Base-by-base conservation (phyloP, 1,140 invertebrate species). In the Argopecten irradians region DNA sequence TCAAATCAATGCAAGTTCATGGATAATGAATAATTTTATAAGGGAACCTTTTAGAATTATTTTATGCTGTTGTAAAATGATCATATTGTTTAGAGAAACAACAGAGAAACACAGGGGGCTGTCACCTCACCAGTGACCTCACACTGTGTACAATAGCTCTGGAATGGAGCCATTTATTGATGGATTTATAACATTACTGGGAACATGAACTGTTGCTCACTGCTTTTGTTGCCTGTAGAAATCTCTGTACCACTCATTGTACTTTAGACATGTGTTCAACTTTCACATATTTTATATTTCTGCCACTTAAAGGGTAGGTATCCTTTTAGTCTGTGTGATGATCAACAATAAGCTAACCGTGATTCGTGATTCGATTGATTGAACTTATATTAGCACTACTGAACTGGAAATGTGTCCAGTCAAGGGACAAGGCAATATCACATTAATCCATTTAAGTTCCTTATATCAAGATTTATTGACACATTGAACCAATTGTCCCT, bases 391-490 rank as follows among this genome's bases (percentile, higher is more conserved):
- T n/a, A 28, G 55, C 55, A 71, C 55, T 71, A 71, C n/a, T 5
- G 3, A 71, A 71, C 55, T 16, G 22, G 8, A 1, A 71, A 71
- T 71, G 55, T 28, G 55, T 71, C 55, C 55, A 71, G n/a, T 16
- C 55, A 8, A 71, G 55, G 55, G 55, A 71, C 55, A 28, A 5
- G 55, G 55, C 28, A 28, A 71, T 71, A 71, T 71, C 16, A n/a
- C 55, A 71, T 28, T 71, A 71, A 71, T 71, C 55, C 55, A 28
- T 71, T 71, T 71, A 71, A 71, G 55, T 71, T 71, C 55, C 55
- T 28, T 28, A 22, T 5, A 71, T 5, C n/a, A 28, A n/a, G 55
- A 71, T 71, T 71, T 71, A 71, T 71, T 71, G 55, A 71, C 55
- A 71, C n/a, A 28, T 28, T 71, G 14, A 71, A 71, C 55, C 55